phyloP scores from a whole-genome alignment of 1,140 invertebrate species.

The Drosophila varians region DNA sequence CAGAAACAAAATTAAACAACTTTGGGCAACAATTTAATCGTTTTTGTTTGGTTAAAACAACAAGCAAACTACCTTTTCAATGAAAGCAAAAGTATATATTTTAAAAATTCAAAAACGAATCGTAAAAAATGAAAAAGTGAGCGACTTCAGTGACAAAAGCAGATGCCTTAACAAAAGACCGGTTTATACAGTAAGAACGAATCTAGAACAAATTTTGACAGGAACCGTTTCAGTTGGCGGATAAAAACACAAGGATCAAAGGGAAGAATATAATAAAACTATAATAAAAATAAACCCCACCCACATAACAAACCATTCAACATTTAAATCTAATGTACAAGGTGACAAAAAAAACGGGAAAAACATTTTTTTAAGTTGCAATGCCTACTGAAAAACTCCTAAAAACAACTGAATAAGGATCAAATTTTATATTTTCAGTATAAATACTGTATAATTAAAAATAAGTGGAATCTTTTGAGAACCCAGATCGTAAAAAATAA shows the following conservation, averaged over 20 bases:
- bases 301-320: conserved; percentile 45
- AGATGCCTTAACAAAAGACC: conserved; percentile 82
- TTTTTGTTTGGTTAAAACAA: conserved; percentile 43
- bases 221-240: conserved; percentile 60
- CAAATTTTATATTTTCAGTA: conserved; percentile 75
- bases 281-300: conserved; percentile 72
- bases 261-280: conserved; percentile 59
- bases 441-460: conserved; percentile 55
- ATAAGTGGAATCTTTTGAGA: conserved; percentile 65
- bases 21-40: conserved; percentile 25
- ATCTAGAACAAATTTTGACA: conserved; percentile 57
- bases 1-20: conserved; percentile 52
- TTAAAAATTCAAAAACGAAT: conserved; percentile 49
- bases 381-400: conserved; percentile 63
- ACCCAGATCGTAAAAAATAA: conserved; percentile 26
- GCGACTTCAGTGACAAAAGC: conserved; percentile 78
- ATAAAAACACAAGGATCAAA: conserved; percentile 44
- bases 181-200: conserved; percentile 69
- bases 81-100: conserved; percentile 25
- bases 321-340: conserved; percentile 25
- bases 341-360: too few relatives aligned
- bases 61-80: conserved; percentile 42
- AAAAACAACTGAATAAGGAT: conserved; percentile 82
- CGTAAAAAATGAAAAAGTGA: conserved; percentile 44
- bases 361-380: conserved; percentile 51